Evolutionary conservation across 1,140 invertebrate genomes (phyloP), one percentile per base, ranked within the genome.

Genomic region (Physella acuta): DNA sequence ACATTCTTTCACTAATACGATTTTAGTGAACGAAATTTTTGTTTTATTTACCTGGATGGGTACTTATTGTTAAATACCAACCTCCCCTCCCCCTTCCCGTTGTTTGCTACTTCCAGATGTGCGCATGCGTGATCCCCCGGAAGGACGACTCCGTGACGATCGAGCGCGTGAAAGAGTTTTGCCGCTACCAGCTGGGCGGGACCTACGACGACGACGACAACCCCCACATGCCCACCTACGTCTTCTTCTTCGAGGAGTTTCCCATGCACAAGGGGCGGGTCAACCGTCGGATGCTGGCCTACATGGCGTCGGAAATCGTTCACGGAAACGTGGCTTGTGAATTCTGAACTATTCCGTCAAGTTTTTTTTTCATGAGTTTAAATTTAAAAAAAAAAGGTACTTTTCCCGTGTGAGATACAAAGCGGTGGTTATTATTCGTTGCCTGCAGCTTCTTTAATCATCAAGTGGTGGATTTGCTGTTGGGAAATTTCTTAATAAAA

Each of bases 151-250:
- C 66, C 17, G 3, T 68, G 31, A 68, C 66, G 20, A 68, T 68
- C 28, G 66, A 68, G 5, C 20, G 66, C 1, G 66, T 68, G 24
- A 68, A 68, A 37, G 66, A 68, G n/a, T 68, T 59, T 30, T 68
- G 66, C 39, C 66, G 66, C 2, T 68, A 68, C 37, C 36, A 55
- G 56, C 34, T 67, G 51, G 64, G 64, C 2, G 64, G 64, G 0
- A 67, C 53, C 1, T 37, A 14, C 34, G 53, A 67, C 30, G 53
- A 55, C 16, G 64, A 67, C 30, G 28, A 56, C 1, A 56, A 67
- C 34, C 53, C 64, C 0, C 64, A 67, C 53, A 67, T 67, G 64
- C 64, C 64, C 5, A 55, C 51, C 28, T 67, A 67, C 31, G 64
- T 67, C 0, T 56, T 67, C 51, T 67, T 67, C 34, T 67, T 67